Conservation (phyloP, 1,140 invertebrate species). For the Eumeta japonica region DNA sequence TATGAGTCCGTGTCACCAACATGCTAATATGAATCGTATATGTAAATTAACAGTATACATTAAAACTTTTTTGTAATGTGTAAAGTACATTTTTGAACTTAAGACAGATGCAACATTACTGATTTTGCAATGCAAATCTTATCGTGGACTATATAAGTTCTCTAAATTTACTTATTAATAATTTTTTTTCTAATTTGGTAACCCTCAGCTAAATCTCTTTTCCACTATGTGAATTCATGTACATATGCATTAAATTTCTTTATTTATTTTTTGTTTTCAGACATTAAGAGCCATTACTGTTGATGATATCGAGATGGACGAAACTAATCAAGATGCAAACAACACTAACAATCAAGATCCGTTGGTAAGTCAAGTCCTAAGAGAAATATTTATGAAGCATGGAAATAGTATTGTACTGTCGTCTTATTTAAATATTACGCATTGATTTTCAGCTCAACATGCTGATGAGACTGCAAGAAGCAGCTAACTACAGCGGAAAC, state of each 20-base stretch:
- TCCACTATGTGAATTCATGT: background rate
- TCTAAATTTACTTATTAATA: background rate
- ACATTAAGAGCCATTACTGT: slow-evolving; percentile 60
- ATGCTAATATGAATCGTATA: no score
- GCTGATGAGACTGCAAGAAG: slow-evolving; percentile 92
- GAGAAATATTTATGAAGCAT: slow-evolving; percentile 1
- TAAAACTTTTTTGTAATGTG: no score
- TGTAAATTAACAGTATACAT: no score
- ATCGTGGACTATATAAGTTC: no score
- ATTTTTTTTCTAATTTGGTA: no score
- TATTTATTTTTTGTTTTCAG: slow-evolving; percentile 28
- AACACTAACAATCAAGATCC: slow-evolving; percentile 63
- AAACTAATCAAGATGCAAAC: slow-evolving; percentile 39
- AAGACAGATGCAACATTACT: no score
- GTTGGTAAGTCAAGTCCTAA: slow-evolving; percentile 56
- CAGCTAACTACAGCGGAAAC: slow-evolving; percentile 85
- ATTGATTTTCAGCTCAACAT: slow-evolving; percentile 77
- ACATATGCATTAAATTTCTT: background rate
- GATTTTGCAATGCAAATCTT: no score
- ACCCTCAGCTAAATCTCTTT: slow-evolving; percentile 1
- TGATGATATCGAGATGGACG: slow-evolving; percentile 66
- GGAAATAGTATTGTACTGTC: background rate
- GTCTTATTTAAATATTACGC: background rate
- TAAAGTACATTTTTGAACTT: no score
- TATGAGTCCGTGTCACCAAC: no score